phyloP scores from a whole-genome alignment of 2,113 vertebrate species.

The Vidua macroura region DNA sequence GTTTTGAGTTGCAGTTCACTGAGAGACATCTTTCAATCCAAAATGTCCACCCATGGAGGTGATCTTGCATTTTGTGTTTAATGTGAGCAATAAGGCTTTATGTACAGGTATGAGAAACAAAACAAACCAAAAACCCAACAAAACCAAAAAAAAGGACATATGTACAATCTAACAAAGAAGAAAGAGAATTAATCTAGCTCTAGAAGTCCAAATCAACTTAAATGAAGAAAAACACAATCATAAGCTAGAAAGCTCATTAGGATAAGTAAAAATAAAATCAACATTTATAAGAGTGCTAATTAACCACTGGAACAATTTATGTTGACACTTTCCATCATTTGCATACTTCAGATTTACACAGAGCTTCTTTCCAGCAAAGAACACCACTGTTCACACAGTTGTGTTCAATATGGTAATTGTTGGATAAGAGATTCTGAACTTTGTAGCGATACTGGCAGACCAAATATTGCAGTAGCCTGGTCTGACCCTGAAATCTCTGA shows the following conservation, averaged over 20 bases:
- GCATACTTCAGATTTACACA: background rate
- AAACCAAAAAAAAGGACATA: background rate
- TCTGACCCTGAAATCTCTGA: background rate
- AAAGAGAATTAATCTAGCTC: background rate
- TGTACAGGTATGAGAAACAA: background rate
- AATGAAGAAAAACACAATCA: background rate
- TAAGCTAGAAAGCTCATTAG: background rate
- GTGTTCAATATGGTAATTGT: background rate
- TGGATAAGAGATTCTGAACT: background rate
- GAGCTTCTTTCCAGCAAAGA: background rate
- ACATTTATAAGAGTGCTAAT: background rate
- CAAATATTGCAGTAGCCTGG: background rate
- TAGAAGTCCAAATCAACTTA: background rate
- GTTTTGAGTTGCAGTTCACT: background rate
- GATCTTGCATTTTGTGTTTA: background rate
- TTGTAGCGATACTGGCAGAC: rapidly evolving
- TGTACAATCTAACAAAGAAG: background rate
- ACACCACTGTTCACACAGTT: background rate
- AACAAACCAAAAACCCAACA: background rate
- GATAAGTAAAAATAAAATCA: background rate
- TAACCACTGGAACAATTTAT: background rate
- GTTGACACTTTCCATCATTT: background rate
- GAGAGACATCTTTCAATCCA: background rate
- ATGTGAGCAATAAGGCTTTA: background rate
- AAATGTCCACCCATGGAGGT: background rate